phyloP scores from a whole-genome alignment of 1,140 invertebrate genomes.

The Danaus plexippus region DNA sequence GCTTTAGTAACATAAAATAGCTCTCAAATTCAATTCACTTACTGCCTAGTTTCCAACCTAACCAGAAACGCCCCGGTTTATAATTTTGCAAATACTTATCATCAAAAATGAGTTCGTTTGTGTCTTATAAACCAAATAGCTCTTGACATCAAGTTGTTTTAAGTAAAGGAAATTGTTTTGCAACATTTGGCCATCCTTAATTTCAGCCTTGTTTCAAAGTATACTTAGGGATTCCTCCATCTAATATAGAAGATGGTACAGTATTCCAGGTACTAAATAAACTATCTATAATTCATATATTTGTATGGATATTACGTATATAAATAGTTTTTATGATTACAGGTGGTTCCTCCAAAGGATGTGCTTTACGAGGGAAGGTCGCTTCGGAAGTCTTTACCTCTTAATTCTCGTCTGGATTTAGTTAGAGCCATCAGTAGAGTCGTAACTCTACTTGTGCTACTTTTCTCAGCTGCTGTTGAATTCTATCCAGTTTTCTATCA shows the following conservation, averaged over 20 bases:
- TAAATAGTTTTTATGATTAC: conserved; percentile 14
- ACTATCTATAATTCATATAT: conserved; percentile 4
- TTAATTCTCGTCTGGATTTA: conserved; percentile 33
- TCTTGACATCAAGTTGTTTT: too few species aligned
- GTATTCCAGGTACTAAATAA: conserved; percentile 46
- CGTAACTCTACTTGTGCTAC: conserved; percentile 29
- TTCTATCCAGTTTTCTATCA: conserved; percentile 39
- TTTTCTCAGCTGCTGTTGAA: conserved; percentile 35
- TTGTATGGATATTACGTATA: not conserved
- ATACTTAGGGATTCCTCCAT: conserved; percentile 24
- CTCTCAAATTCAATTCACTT: not conserved
- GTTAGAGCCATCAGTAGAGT: conserved; percentile 38
- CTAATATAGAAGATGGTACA: conserved; percentile 41
- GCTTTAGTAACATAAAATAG: conserved; percentile 1
- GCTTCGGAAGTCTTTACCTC: conserved; percentile 35
- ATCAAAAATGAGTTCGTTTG: too few species aligned
- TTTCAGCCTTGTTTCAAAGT: conserved; percentile 41
- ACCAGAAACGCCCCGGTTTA: too few species aligned
- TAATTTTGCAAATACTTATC: too few species aligned
- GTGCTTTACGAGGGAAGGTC: conserved; percentile 29
- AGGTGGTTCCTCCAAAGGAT: conserved; percentile 43
- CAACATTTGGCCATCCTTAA: not conserved
- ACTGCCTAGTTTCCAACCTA: too few species aligned
- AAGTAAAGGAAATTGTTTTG: too few species aligned
- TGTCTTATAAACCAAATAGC: too few species aligned